A percentile compares a stretch with the other conserved stretches of the same genome.
Conservation (phyloP, 2,888 invertebrate species). For the Microplitis manilae region DNA sequence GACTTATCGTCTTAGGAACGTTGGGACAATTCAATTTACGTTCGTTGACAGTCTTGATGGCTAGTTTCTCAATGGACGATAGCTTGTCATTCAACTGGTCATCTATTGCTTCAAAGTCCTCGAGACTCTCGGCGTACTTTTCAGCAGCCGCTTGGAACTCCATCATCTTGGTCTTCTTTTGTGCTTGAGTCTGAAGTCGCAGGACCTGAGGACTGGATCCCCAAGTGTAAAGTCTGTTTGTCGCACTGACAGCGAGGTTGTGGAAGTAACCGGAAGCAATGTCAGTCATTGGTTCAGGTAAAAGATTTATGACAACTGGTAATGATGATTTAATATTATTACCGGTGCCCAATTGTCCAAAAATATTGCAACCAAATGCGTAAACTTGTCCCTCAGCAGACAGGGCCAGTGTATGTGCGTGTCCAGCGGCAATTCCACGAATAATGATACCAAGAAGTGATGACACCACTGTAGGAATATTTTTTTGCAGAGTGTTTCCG, state of each 20-base stretch:
- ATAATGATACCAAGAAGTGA: conserved; percentile 69
- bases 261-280: conserved; percentile 83
- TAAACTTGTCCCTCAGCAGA: conserved; percentile 81
- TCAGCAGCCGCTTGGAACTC: conserved; percentile 72
- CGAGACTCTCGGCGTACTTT: conserved; percentile 56
- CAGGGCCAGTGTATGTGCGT: conserved; percentile 81
- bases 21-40: conserved; percentile 44
- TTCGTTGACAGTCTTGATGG: conserved; percentile 38
- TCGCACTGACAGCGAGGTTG: conserved; percentile 79
- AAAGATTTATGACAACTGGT: conserved; percentile 75
- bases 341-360: conserved; percentile 83
- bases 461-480: conserved; percentile 61
- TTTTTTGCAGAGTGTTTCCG: conserved; percentile 81
- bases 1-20: conserved; percentile 46
- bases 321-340: conserved; percentile 75
- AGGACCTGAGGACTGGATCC: conserved; percentile 85
- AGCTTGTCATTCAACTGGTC: background rate
- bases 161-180: conserved; percentile 74
- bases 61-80: conserved; percentile 32
- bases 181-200: conserved; percentile 78
- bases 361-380: conserved; percentile 82
- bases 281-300: conserved; percentile 73
- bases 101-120: conserved; percentile 31
- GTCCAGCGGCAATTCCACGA: conserved; percentile 77
- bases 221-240: conserved; percentile 82